Evolutionary conservation across 2,797 vertebrate species (phyloP), one percentile per base, ranked within the genome.

Genomic region (Intellagama lesueurii): DNA sequence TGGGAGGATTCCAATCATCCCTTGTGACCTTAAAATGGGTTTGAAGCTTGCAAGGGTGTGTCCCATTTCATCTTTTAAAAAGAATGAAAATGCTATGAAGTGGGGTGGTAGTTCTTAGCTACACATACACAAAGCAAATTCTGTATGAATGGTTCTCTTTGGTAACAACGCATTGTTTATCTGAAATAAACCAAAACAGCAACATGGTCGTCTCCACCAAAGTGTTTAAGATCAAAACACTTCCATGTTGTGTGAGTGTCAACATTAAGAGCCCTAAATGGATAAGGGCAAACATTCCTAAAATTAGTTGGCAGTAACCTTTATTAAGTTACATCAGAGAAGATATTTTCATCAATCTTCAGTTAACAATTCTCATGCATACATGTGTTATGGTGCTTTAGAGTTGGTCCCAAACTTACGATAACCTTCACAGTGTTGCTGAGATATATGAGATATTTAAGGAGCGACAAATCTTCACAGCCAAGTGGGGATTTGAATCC

Each of bases 251-350:
- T 90, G 87, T 87, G 90, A 94, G 84, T 19, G 0, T 0, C 2
- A n/a, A 16, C 0, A 1, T 0, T 40, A 92, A 60, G 4, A 83
- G 69, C 84, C 89, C 79, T 11, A 0, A 6, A 81, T 80, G 40
- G 49, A 72, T 60, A 92, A 70, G 86, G 87, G 80, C 83, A 86
- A 87, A 24, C 19, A 0, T 56, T 68, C 0, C 0, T 14, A 75
- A 78, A 2, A 26, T 69, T 73, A 49, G 52, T 75, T 26, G 68
- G 69, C 56, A 6, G 24, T 30, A 44, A 69, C 73, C 52, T 49
- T 81, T n/a, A 0, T 3, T 70, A 81, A 26, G 77, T 94, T 91
- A 85, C 90, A 94, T 88, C 89, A 92, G 24, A 64, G 30, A 90
- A 86, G 0, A 68, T 24, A 82, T 22, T 64, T 64, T 0, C 60